Base-by-base conservation (phyloP, 2,888 invertebrate species). In the Agonopterix arenella region DNA sequence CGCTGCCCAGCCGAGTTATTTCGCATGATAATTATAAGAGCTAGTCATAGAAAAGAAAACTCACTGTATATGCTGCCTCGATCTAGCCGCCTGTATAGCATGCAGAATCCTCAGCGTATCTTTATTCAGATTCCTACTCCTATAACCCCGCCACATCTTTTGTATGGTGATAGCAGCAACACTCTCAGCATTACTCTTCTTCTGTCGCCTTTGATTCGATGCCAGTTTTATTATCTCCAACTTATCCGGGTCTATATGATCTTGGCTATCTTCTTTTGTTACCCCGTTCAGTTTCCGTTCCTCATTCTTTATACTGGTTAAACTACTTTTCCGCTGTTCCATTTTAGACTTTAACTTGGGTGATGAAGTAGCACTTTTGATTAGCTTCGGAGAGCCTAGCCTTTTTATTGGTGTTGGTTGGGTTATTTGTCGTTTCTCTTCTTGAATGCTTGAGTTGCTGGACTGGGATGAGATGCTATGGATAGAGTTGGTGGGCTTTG, bases 111-210 rank as follows among this genome's bases (percentile, higher is more conserved):
- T 90, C 57, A 92, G 84, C 0, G 94, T 92, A 57, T 92, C 92
- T 66, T 91, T 92, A 64, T 94, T 92, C 9, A 93, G 82, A 64
- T 96, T 95, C 62, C 96, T 89, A 40, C 95, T 93, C 45, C 93
- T 91, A 76, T 95, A 96, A 0, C 97, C 96, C 18, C 96, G 85
- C 97, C 97, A 97, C 82, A 94, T 92, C 77, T 93, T 94, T 81
- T 97, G 97, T 68, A 97, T 96, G 28, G 93, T 93, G 37, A 95
- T 91, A 0, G 96, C 96, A 0, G 96, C 92, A 71, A 75, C 75
- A 0, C 73, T 68, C 51, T 88, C 89, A 2, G 65, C 76, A 46
- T 80, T 86, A 72, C 74, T 58, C 55, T 81, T 84, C 70, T 84
- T 85, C 60, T 84, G 84, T 46, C 52, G 11, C 41, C 51, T 48